Evolutionary conservation across 1,140 invertebrate genomes (phyloP).

Genomic region (Asobara japonica): DNA sequence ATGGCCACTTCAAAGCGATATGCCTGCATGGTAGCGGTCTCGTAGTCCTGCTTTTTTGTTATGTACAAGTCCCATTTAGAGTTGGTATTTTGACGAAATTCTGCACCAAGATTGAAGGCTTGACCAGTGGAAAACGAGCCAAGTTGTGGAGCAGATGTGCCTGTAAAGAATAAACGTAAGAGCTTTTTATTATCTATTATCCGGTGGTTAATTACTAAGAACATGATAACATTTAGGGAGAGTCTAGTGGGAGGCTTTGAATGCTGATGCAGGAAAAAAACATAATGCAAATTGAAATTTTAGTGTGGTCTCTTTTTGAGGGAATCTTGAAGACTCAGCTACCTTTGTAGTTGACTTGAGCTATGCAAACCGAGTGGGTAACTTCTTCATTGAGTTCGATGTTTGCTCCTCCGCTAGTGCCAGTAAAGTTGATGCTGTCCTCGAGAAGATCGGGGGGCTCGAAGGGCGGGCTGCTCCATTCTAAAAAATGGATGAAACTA

Average conservation of each 20-base stretch:
- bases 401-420: neutral
- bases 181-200: no score
- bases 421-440: slow-evolving; percentile 8
- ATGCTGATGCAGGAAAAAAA: no score
- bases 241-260: no score
- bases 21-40: slow-evolving; percentile 55
- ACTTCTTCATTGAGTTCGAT: slow-evolving; percentile 39
- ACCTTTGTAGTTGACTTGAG: slow-evolving; percentile 34
- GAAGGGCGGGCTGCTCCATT: slow-evolving; percentile 34
- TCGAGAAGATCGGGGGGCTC: slow-evolving; percentile 13
- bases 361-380: slow-evolving; percentile 31
- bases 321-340: no score
- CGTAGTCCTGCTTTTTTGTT: slow-evolving; percentile 65
- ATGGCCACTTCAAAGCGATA: slow-evolving; percentile 60
- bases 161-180: no score
- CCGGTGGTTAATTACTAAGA: no score
- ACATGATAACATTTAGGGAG: no score
- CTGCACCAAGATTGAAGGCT: slow-evolving; percentile 34
- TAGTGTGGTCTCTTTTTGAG: no score
- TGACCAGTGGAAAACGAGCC: slow-evolving; percentile 26
- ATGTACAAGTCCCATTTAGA: slow-evolving; percentile 38
- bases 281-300: no score
- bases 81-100: slow-evolving; percentile 17
- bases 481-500: neutral
- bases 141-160: slow-evolving; percentile 18